Percentiles rank a stretch among this genome's conserved stretches.
Evolutionary conservation across 2,888 invertebrate genomes (phyloP).

Genomic region (Dioctria linearis): DNA sequence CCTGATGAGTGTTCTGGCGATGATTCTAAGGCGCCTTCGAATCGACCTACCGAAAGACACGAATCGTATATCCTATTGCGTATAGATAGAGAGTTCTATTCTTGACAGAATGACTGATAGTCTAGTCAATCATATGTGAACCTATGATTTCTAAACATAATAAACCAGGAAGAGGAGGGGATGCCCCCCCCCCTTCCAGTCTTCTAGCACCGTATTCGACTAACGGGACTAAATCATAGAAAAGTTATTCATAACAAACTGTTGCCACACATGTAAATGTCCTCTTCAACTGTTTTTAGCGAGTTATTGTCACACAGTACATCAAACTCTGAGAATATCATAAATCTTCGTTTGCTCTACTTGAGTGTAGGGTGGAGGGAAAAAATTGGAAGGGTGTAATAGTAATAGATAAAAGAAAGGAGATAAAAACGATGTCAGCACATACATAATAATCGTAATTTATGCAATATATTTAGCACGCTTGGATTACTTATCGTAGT

Average conservation of each 20-base stretch:
- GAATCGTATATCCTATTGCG: not conserved
- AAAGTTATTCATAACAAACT: constrained; percentile 39
- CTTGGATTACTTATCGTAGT: no score
- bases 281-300: not conserved
- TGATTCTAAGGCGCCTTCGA: constrained; percentile 1
- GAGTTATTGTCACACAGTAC: constrained; percentile 2
- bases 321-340: not conserved
- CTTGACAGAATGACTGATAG: constrained; percentile 10
- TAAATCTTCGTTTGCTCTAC: not conserved
- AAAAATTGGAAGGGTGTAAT: not conserved
- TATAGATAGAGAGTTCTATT: not conserved
- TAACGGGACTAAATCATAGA: constrained; percentile 39
- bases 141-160: not conserved
- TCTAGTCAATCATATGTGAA: constrained; percentile 19
- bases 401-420: not conserved
- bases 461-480: no score
- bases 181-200: not conserved
- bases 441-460: no score
- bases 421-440: not conserved
- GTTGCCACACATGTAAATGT: constrained; percentile 37
- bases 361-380: not conserved
- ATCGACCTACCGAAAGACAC: not conserved
- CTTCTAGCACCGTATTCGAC: not conserved
- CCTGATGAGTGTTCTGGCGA: constrained; percentile 38
- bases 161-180: no score